A percentile compares a stretch with the other conserved stretches of the same genome.
Evolutionary conservation across 2,113 vertebrate species (phyloP).

Genomic region (Platichthys flesus): DNA sequence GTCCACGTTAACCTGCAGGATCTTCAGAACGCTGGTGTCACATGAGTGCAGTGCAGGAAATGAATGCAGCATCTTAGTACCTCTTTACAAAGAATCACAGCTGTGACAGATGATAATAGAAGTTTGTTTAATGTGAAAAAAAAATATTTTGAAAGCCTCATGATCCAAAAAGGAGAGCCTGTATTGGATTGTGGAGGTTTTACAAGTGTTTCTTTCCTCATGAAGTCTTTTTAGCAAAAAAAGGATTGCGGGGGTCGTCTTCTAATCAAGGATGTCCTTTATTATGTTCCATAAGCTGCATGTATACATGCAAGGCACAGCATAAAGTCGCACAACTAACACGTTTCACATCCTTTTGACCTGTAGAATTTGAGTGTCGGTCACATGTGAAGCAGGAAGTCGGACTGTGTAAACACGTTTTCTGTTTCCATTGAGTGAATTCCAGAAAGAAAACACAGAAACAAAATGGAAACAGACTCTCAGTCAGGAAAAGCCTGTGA

Average conservation of each 20-base stretch:
- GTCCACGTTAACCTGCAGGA: too few species aligned
- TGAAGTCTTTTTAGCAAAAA: neutral
- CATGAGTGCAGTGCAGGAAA: too few species aligned
- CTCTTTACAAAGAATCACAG: too few species aligned
- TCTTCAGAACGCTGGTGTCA: too few species aligned
- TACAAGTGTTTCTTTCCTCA: neutral
- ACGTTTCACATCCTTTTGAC: neutral
- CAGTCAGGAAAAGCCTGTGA: slow-evolving; percentile 56
- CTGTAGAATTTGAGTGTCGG: slow-evolving; percentile 10
- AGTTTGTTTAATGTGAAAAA: too few species aligned
- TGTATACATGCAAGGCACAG: neutral
- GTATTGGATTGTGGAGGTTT: neutral
- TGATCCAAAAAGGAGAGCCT: neutral
- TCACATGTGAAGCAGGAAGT: slow-evolving; percentile 65
- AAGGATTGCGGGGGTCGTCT: neutral
- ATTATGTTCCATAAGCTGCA: neutral
- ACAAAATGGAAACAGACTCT: slow-evolving; percentile 56
- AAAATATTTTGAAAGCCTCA: too few species aligned
- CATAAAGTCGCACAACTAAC: neutral
- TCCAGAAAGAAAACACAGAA: slow-evolving; percentile 66
- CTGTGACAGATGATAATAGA: too few species aligned
- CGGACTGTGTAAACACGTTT: slow-evolving; percentile 54
- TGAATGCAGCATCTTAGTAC: too few species aligned
- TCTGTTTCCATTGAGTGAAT: slow-evolving; percentile 61
- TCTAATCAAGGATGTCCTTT: neutral